Evolutionary conservation across 2,888 invertebrate genomes (phyloP).

Genomic region (Drosophila bunnanda): DNA sequence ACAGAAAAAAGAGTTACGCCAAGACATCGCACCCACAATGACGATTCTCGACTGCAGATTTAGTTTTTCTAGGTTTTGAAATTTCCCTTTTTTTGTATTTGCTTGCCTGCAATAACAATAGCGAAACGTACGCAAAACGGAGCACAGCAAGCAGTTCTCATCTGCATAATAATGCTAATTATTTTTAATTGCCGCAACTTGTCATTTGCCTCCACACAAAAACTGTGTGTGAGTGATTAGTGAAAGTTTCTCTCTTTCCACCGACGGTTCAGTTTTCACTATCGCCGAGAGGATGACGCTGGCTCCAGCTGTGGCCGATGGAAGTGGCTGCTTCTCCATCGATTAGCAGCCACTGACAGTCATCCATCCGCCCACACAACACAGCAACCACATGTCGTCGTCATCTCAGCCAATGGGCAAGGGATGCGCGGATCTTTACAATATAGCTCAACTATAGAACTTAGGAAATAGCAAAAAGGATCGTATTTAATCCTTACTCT

Average conservation of each 20-base stretch:
- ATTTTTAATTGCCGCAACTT: constrained; percentile 73
- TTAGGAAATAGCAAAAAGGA: too few species aligned
- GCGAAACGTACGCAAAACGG: constrained; percentile 34
- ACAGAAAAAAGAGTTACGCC: constrained; percentile 31
- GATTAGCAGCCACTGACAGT: constrained; percentile 22
- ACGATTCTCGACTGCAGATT: constrained; percentile 58
- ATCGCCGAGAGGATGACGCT: constrained; percentile 3
- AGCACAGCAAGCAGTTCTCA: constrained; percentile 54
- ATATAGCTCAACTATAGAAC: background rate
- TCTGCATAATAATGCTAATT: constrained; percentile 78
- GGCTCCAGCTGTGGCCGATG: background rate
- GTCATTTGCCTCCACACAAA: constrained; percentile 57
- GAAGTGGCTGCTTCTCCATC: constrained; percentile 17
- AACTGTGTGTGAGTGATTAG: constrained; percentile 47
- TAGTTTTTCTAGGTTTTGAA: constrained; percentile 57
- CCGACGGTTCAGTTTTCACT: constrained; percentile 31
- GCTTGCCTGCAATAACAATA: constrained; percentile 55
- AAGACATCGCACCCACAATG: constrained; percentile 33
- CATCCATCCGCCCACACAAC: constrained; percentile 14
- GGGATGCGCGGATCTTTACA: background rate
- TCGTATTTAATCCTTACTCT: too few species aligned
- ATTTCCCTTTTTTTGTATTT: constrained; percentile 54
- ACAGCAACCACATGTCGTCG: constrained; percentile 5
- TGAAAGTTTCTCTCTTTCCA: constrained; percentile 56
- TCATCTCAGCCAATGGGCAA: background rate